Evolutionary conservation across 2,113 vertebrate genomes (phyloP), one percentile per base, ranked within the genome.

Genomic region (Podarcis cretensis): DNA sequence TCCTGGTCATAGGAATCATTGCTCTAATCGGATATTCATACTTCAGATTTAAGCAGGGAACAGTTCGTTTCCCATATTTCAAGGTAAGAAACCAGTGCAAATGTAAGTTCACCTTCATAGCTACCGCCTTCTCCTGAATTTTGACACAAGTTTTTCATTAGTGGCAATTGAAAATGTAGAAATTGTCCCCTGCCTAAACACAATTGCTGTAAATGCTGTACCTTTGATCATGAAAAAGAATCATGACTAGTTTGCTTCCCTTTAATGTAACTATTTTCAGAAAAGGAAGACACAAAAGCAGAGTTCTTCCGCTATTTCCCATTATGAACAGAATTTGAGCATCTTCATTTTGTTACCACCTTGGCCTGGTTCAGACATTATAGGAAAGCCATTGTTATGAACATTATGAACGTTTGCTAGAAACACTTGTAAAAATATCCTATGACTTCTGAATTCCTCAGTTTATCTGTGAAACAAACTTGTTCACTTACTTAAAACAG

Each of bases 31-130:
- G 96, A 0, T 98, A 98, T 66, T 97, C 96, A 69, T 99, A 99
- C 91, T 97, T 98, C 94, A 97, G 95, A 81, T 97, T 97, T 81
- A 98, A 93, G 86, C 94, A 90, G 78, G 98, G 97, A 92, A 96
- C 95, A 6, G 96, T 96, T 37, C 93, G 94, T 84, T 99, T 99
- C 95, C 98, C 97, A 89, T 98, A 97, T 90, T 99, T 99, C 94
- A 97, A 98, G 98, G 99, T 98, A 83, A 90, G 94, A 20, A 1
- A 21, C n/a, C 78, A 59, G 35, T 6, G 54, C 16, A 27, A 86
- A 71, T 8, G 40, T 0, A 1, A 0, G 79, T 0, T 7, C 75
- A 84, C 2, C 21, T 54, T n/a, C 10, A 0, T 40, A 13, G 35
- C 35, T 32, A 30, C 57, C 40, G 20, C 14, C 16, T 43, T 57